A percentile compares a stretch with the other conserved stretches of the same genome.
phyloP scores from a whole-genome alignment of 2,797 vertebrate species.

The Rhinatrema bivittatum region DNA sequence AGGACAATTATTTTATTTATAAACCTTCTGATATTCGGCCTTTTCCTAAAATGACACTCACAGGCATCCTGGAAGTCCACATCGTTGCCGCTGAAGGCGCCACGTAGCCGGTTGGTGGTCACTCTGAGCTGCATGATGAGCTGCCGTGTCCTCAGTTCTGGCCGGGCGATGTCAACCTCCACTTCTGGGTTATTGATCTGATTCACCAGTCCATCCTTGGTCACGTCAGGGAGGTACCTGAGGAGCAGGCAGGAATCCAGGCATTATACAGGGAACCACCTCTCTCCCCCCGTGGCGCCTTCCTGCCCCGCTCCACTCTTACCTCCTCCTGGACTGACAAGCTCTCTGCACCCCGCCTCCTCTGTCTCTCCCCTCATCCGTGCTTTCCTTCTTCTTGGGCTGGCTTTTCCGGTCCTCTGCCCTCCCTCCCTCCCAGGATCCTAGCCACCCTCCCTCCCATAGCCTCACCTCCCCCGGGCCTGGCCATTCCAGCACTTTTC shows the following conservation, averaged over 20 bases:
- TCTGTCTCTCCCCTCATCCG: neutral
- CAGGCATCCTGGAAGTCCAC: constrained; percentile 68
- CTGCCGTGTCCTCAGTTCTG: constrained; percentile 66
- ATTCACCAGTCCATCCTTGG: constrained; percentile 61
- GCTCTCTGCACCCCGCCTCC: constrained; percentile 50
- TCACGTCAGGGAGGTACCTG: constrained; percentile 76
- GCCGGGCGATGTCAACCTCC: constrained; percentile 62
- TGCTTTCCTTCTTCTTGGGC: neutral
- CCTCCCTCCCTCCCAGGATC: constrained; percentile 14
- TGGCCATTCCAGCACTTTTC: constrained; percentile 83
- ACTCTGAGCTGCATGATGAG: constrained; percentile 75
- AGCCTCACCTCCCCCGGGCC: constrained; percentile 68
- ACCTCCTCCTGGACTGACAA: constrained; percentile 37
- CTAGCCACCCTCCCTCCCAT: no score
- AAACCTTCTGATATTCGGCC: no score
- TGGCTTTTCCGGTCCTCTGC: constrained; percentile 40
- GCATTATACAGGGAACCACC: neutral
- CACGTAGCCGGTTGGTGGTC: constrained; percentile 67
- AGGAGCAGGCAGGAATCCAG: neutral
- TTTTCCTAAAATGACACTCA: constrained; percentile 56
- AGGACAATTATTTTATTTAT: no score
- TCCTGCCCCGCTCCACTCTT: neutral
- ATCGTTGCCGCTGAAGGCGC: constrained; percentile 71
- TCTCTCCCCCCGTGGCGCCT: constrained; percentile 5
- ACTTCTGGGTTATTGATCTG: constrained; percentile 82